Evolutionary conservation across 1,140 invertebrate species (phyloP), one percentile per base, ranked within the genome.

Genomic region (Nasonia giraulti): DNA sequence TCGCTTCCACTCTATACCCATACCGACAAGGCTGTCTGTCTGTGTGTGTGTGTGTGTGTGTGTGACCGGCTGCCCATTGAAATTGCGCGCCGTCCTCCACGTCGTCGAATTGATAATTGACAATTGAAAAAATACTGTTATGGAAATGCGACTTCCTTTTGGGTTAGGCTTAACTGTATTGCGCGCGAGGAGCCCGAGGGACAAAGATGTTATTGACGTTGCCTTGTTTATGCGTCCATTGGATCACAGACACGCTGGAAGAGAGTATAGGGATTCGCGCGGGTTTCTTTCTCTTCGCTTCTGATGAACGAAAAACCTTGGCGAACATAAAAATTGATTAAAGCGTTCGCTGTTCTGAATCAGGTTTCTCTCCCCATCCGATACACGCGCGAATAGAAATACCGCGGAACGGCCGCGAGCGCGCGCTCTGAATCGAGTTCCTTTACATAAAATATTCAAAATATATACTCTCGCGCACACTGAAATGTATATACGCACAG

Each of bases 381-480:
- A 82, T 82, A 75, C 75, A 17, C 7, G 23, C 27, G 23, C 17
- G 50, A 82, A 75, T 75, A 2, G 20, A 40, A 82, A 82, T 82
- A 62, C 23, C 20, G 47, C 2, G 40, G 40, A 17, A 5, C 33
- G 14, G 47, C 47, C 12, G 2, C 17, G 33, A 2, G 33, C 33
- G 33, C 33, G 33, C 0, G 69, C 50, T 83, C 76, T 12, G 37
- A 77, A 77, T 77, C 66, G 66, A 12, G 47, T 33, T 83, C 76
- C 17, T 84, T 84, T 37, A 27, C 82, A 79, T 84, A 79, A 79
- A 79, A 79, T 84, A 84, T 84, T 84, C 82, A 84, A 84, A 84
- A 84, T 62, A 79, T 62, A 79, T 37, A 37, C 33, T 37, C n/a
- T 79, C 73, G 23, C 73, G 23, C 2, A 73, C 69, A 33, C n/a